phyloP scores from a whole-genome alignment of 2,797 vertebrate genomes.

The Gouania willdenowi region DNA sequence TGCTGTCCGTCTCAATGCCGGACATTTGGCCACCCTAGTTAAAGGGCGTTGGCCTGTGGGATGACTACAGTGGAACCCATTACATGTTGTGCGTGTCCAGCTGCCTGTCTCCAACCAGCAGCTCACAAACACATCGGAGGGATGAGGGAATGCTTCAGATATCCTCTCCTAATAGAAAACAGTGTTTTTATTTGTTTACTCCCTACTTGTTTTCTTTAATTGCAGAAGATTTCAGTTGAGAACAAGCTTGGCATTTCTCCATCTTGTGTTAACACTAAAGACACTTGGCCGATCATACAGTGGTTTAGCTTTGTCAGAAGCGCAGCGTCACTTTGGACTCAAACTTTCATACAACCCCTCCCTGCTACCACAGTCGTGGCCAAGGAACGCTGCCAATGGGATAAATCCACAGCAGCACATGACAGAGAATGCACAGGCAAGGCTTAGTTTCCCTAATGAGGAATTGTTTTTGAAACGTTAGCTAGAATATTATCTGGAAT shows the following conservation, averaged over 20 bases:
- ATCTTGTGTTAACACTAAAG: conserved; percentile 60
- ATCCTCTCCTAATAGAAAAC: conserved; percentile 56
- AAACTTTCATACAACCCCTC: conserved; percentile 49
- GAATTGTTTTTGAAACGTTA: too few relatives aligned
- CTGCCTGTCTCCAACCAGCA: conserved; percentile 32
- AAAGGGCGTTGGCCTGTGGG: conserved; percentile 46
- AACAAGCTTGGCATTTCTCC: conserved; percentile 52
- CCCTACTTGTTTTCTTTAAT: conserved; percentile 38
- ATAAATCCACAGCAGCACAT: too few relatives aligned
- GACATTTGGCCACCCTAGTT: too few relatives aligned
- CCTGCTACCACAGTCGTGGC: conserved; percentile 37
- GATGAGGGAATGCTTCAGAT: conserved; percentile 17
- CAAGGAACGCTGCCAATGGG: too few relatives aligned
- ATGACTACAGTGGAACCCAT: conserved; percentile 49
- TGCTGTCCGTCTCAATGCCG: too few relatives aligned
- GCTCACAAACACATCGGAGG: conserved; percentile 4
- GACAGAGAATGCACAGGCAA: too few relatives aligned
- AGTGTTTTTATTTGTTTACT: conserved; percentile 62
- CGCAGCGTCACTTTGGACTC: conserved; percentile 55
- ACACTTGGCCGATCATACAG: conserved; percentile 44
- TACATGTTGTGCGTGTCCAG: conserved; percentile 50
- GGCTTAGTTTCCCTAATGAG: too few relatives aligned
- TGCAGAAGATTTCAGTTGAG: conserved; percentile 45
- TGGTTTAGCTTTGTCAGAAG: conserved; percentile 49
- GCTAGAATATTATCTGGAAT: too few relatives aligned